Conservation (phyloP, 2,888 invertebrate genomes). For the Calameuta pallipes region DNA sequence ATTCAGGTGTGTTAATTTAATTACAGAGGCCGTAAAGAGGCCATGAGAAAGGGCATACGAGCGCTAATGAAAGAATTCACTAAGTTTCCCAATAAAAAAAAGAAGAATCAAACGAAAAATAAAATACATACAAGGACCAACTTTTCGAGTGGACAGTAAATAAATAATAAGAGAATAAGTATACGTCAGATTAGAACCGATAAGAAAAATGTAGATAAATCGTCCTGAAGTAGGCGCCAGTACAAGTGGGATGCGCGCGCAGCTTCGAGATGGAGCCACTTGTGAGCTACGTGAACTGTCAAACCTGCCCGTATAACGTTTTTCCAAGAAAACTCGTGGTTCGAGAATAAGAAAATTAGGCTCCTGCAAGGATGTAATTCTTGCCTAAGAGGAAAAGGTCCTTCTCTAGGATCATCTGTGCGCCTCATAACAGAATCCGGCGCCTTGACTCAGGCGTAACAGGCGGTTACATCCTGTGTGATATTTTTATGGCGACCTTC, state of each 20-base stretch:
- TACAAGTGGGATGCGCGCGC: background rate
- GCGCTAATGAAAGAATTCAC: background rate
- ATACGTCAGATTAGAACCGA: background rate
- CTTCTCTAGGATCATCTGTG: background rate
- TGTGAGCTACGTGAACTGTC: background rate
- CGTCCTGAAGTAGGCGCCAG: background rate
- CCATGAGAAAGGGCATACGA: background rate
- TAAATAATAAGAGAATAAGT: background rate
- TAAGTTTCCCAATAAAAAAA: background rate
- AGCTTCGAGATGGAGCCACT: background rate
- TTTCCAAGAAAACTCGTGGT: background rate
- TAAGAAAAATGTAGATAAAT: background rate
- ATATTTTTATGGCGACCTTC: conserved; percentile 58
- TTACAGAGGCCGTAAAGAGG: conserved; percentile 19
- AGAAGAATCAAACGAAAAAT: background rate
- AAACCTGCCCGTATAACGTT: background rate
- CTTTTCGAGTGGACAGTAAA: background rate
- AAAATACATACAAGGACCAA: background rate
- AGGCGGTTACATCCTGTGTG: conserved; percentile 38
- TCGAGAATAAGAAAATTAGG: background rate
- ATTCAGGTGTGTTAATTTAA: conserved; percentile 18
- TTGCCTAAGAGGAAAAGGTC: background rate
- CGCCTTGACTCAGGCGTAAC: conserved; percentile 16
- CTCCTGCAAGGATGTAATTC: background rate
- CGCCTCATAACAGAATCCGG: background rate